Evolutionary conservation across 2,797 vertebrate genomes (phyloP).

Genomic region (Rallus crepitans): DNA sequence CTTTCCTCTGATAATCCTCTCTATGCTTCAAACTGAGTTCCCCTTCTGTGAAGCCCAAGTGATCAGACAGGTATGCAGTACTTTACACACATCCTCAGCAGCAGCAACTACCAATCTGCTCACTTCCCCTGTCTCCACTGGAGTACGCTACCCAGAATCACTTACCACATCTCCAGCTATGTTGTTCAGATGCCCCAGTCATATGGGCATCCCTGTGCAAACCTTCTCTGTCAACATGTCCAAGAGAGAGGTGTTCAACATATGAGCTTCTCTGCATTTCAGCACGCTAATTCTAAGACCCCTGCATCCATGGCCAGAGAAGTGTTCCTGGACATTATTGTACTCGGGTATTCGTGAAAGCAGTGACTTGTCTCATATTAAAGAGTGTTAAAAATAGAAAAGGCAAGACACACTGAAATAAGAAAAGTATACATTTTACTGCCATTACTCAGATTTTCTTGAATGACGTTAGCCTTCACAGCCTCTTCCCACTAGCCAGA

Average conservation of each 20-base stretch:
- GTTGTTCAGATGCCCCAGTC: not conserved
- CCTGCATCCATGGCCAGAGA: not conserved
- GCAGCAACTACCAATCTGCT: rapidly evolving
- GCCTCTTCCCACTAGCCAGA: not conserved
- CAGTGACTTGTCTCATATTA: not conserved
- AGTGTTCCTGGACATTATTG: not conserved
- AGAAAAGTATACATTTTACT: not conserved
- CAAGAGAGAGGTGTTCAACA: not conserved
- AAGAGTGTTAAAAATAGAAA: not conserved
- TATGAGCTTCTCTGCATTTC: rapidly evolving
- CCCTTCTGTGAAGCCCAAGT: not conserved
- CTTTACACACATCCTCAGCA: not conserved
- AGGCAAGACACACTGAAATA: not conserved
- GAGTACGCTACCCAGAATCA: not conserved
- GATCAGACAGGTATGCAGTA: rapidly evolving
- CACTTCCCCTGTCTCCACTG: not conserved
- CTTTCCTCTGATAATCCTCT: not conserved
- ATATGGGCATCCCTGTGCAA: not conserved
- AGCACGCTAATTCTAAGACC: not conserved
- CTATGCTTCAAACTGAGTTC: not conserved
- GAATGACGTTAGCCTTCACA: not conserved
- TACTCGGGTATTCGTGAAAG: rapidly evolving
- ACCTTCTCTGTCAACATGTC: rapidly evolving
- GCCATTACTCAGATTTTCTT: not conserved
- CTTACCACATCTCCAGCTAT: not conserved